Evolutionary conservation across 1,140 invertebrate genomes (phyloP).

Genomic region (Drosophila santomea): DNA sequence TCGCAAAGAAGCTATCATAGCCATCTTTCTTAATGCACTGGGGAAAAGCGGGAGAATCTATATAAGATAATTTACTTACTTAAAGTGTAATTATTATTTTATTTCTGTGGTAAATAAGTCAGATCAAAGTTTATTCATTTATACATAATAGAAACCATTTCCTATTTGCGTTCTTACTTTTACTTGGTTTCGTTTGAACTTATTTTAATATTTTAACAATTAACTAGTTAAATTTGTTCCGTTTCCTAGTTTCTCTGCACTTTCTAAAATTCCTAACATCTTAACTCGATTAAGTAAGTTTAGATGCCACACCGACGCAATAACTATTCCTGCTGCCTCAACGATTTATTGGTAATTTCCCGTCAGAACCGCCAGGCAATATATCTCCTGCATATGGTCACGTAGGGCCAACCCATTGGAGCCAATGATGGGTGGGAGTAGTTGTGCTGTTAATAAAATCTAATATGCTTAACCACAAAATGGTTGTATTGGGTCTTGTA

Average conservation of each 20-base stretch:
- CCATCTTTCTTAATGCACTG: background rate
- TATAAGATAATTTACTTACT: no score
- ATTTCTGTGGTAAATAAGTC: no score
- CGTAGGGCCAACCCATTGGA: constrained; percentile 31
- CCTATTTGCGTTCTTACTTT: no score
- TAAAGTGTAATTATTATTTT: no score
- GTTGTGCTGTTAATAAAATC: constrained; percentile 75
- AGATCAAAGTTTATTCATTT: no score
- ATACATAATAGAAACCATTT: no score
- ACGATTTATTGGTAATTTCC: constrained; percentile 37
- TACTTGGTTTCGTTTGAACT: no score
- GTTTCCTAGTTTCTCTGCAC: no score
- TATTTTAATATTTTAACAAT: no score
- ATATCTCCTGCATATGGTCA: constrained; percentile 44
- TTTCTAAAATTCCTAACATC: background rate
- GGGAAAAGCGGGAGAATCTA: no score
- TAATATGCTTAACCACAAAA: constrained; percentile 80
- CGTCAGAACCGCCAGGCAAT: constrained; percentile 12
- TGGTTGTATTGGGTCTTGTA: constrained; percentile 77
- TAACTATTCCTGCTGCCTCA: constrained; percentile 5
- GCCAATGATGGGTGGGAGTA: constrained; percentile 4
- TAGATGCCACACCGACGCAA: constrained; percentile 1
- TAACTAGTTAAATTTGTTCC: no score
- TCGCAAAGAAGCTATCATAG: background rate
- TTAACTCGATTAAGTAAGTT: constrained; percentile 4